Percentiles rank a stretch among this genome's conserved stretches.
These are phyloP conservation scores for Nebria brevicollis DNA, from an alignment of 2,888 invertebrate genomes.

Conservation along the genomic window DNA sequence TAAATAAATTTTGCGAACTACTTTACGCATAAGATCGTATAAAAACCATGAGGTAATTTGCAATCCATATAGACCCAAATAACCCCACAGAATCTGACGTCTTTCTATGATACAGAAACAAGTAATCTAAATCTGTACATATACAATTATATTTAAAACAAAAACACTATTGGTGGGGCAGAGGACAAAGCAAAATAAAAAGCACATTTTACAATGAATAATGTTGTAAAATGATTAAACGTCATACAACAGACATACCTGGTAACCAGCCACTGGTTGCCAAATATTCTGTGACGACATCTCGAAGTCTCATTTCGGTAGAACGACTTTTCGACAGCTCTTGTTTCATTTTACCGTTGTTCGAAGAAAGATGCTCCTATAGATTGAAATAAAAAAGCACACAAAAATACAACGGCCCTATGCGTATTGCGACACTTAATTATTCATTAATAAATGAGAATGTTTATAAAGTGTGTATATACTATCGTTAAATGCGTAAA, in stretches of 20 bases:
- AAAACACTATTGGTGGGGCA: no score
- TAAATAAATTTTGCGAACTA: no score
- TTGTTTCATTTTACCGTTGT: slow-evolving; percentile 52
- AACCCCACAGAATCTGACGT: no score
- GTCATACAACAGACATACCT: slow-evolving; percentile 54
- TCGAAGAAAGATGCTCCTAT: slow-evolving; percentile 57
- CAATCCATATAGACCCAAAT: no score
- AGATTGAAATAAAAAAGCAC: slow-evolving; percentile 47
- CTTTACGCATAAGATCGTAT: no score
- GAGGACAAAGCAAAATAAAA: no score
- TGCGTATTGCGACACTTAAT: background rate
- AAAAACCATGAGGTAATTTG: no score
- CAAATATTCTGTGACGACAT: slow-evolving; percentile 59
- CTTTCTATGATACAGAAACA: no score
- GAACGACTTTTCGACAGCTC: slow-evolving; percentile 51
- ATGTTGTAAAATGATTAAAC: slow-evolving; percentile 27
- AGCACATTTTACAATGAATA: background rate
- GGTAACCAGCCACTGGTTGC: slow-evolving; percentile 59
- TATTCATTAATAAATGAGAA: background rate
- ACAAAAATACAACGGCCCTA: background rate
- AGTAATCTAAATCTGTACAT: no score
- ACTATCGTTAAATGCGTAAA: no score
- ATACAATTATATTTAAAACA: no score
- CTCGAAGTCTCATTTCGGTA: slow-evolving; percentile 55
- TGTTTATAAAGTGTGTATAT: no score